Evolutionary conservation across 2,888 invertebrate genomes (phyloP), one percentile per base, ranked within the genome.

Genomic region (Acleris literana): DNA sequence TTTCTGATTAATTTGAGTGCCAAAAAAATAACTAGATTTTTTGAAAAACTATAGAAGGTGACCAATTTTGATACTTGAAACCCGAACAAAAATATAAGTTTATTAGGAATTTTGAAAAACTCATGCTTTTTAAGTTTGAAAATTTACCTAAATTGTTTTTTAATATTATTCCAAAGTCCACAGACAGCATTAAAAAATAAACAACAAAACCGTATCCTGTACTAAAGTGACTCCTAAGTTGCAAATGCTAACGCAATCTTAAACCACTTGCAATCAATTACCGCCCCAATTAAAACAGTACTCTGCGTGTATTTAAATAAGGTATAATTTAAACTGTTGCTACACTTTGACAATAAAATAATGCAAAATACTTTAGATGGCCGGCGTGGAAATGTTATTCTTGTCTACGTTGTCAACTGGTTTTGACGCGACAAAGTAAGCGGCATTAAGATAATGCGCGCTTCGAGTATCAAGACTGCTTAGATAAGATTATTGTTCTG

Each of bases 171-270:
- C 17, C 29, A 64, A 39, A 59, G 20, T 59, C 49, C 7, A 48
- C 16, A 16, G 11, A 18, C 11, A 48, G n/a, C 22, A 61, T 63
- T 22, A 46, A 46, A 61, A 48, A 54, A 46, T 46, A 20, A 63
- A 17, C 29, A 49, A 54, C 46, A 54, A 44, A 71, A 72, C 71
- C 70, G 55, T 64, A 66, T 72, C 70, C 69, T 68, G 70, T 70
- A 68, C 52, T 69, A 67, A 48, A 58, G 49, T 62, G 59, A 69
- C 71, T 69, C 68, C 75, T 73, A 74, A 60, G 55, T 60, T 76
- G 76, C 75, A 70, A 76, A 76, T 75, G 68, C 69, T 59, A 20
- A 61, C 63, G 48, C 69, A 71, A 74, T 75, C 76, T 71, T 48
- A 18, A 51, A 55, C 48, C 65, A 71, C 68, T 67, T 44, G 57